A percentile compares a stretch with the other conserved stretches of the same genome.
Conservation (phyloP, 1,140 invertebrate genomes). For the Sesamia nonagrioides region DNA sequence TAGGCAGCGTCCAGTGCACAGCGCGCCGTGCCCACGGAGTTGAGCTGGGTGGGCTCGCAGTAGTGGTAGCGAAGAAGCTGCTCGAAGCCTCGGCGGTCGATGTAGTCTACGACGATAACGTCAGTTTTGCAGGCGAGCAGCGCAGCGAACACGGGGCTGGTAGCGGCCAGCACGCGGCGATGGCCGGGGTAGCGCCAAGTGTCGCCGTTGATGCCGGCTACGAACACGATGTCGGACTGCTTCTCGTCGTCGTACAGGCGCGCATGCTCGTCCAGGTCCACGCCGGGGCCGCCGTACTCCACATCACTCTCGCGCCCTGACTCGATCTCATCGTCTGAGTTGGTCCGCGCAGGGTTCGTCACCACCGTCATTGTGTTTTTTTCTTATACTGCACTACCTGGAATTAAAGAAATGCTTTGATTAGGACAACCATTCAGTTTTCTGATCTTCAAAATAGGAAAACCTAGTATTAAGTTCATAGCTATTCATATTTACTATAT, state of each 20-base stretch:
- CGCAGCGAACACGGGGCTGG: slow-evolving; percentile 86
- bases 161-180: slow-evolving; percentile 89
- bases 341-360: slow-evolving; percentile 79
- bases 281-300: slow-evolving; percentile 50
- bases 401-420: slow-evolving; percentile 57
- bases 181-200: slow-evolving; percentile 91
- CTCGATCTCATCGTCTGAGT: slow-evolving; percentile 68
- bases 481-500: too few species aligned
- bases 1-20: slow-evolving; percentile 90
- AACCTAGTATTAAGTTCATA: too few species aligned
- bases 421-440: not conserved
- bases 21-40: slow-evolving; percentile 89
- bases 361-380: slow-evolving; percentile 78
- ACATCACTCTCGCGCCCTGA: slow-evolving; percentile 56
- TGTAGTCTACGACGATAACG: slow-evolving; percentile 87
- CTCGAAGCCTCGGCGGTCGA: slow-evolving; percentile 91
- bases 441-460: too few species aligned
- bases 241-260: slow-evolving; percentile 88
- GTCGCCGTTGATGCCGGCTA: slow-evolving; percentile 89
- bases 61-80: slow-evolving; percentile 90
- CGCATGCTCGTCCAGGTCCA: slow-evolving; percentile 57
- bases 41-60: slow-evolving; percentile 89
- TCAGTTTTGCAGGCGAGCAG: slow-evolving; percentile 83
- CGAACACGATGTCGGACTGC: slow-evolving; percentile 90
- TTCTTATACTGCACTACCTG: slow-evolving; percentile 60